Evolutionary conservation across 2,888 invertebrate genomes (phyloP), one percentile per base, ranked within the genome.

Genomic region (Ctenicera cuprea): DNA sequence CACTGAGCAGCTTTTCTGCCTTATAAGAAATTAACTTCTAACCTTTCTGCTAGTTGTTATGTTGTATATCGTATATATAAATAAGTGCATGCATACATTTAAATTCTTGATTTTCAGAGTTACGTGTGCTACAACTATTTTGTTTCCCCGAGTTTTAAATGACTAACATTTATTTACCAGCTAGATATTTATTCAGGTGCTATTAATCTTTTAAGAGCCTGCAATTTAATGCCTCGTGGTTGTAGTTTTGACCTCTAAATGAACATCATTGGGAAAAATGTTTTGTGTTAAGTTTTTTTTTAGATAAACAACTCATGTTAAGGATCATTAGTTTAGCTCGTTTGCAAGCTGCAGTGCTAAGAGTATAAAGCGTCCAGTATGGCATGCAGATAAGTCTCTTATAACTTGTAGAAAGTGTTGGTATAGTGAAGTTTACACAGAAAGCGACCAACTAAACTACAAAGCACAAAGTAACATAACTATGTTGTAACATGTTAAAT

Each of bases 401-500:
- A n/a, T n/a, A 66, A 66, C 52, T 54, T 66, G 33, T n/a, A 38
- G 52, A 41, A 66, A 50, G 52, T 54, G 65, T 11, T 41, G 30
- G 65, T 41, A 22, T 3, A 30, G 59, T 30, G 54, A 37, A 67
- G 59, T 57, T 67, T 59, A 67, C 67, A 14, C 37, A 45, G 43
- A 38, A 43, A 67, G 33, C 67, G 59, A 52, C 18, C 33, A 22
- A 43, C 45, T 59, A 30, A 33, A 43, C 59, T 67, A 59, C 67
- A 67, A 67, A 67, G 67, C 54, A 59, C 43, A 57, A 59, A 67
- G 45, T 41, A 26, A 43, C 18, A 59, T 59, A 67, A 67, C 67
- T 59, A 59, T 67, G 57, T 59, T 48, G 57, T 59, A 59, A 57
- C 48, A 45, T 45, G 67, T 67, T 67, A 45, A 67, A 67, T 59